These are phyloP conservation scores for Pseudochirops corinnae DNA, from an alignment of 2,797 vertebrate genomes.

Conservation along the genomic window DNA sequence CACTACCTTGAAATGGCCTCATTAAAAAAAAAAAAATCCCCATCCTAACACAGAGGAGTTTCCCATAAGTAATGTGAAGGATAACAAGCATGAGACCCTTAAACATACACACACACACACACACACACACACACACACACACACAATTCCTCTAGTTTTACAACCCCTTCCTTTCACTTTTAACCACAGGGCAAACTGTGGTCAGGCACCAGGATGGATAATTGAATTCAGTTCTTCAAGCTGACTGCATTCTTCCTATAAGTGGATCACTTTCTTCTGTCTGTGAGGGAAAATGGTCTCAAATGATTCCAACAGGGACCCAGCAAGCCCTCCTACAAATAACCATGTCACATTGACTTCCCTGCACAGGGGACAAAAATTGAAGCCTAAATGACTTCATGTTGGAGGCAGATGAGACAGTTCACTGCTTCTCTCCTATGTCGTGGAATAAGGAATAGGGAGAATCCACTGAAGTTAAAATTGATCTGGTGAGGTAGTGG, in stretches of 20 bases:
- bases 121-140: not conserved
- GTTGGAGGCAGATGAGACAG: slow-evolving; percentile 51
- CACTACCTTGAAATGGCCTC: slow-evolving; percentile 51
- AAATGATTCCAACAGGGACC: slow-evolving; percentile 72
- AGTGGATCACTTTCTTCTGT: slow-evolving; percentile 73
- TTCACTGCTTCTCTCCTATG: not conserved
- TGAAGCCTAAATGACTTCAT: slow-evolving; percentile 62
- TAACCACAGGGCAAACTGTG: slow-evolving; percentile 34
- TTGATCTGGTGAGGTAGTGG: not conserved
- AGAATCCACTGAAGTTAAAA: not conserved
- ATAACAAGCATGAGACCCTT: slow-evolving; percentile 50
- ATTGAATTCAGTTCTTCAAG: slow-evolving; percentile 73
- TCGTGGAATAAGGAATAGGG: slow-evolving; percentile 11
- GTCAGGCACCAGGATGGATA: slow-evolving; percentile 58
- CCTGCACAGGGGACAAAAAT: slow-evolving; percentile 74
- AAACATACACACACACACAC: not conserved
- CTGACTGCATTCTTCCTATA: slow-evolving; percentile 66
- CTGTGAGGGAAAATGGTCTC: slow-evolving; percentile 80
- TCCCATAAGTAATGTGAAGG: slow-evolving; percentile 51
- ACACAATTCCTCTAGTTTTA: not conserved
- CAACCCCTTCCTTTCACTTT: slow-evolving; percentile 51
- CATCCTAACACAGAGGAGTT: slow-evolving; percentile 39
- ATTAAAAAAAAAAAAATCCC: slow-evolving; percentile 67
- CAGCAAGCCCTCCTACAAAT: slow-evolving; percentile 71
- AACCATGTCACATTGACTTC: slow-evolving; percentile 78